A percentile compares a stretch with the other conserved stretches of the same genome.
Evolutionary conservation across 2,888 invertebrate species (phyloP).

Genomic region (Lottia gigantea): DNA sequence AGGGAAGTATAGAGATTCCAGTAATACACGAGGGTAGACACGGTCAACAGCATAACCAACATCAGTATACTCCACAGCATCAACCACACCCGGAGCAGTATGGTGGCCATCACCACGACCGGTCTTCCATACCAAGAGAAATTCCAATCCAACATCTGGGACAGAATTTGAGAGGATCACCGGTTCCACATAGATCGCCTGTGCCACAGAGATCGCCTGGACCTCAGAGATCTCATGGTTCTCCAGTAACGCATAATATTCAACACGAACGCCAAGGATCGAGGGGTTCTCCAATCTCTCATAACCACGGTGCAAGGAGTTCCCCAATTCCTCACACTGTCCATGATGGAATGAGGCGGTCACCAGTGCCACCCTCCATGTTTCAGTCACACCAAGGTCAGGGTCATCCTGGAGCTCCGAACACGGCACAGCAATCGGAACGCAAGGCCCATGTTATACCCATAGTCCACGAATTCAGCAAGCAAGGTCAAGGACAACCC

Average conservation of each 20-base stretch:
- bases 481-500: slow-evolving; percentile 1
- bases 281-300: not conserved
- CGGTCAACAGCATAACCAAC: not conserved
- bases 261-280: slow-evolving; percentile 1
- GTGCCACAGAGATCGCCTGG: not conserved
- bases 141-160: slow-evolving; percentile 27
- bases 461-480: not conserved
- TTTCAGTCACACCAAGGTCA: not conserved
- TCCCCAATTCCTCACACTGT: slow-evolving; percentile 8
- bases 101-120: not conserved
- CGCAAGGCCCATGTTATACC: slow-evolving; percentile 19
- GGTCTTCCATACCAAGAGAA: slow-evolving; percentile 16
- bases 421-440: slow-evolving; percentile 13
- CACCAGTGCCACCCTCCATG: slow-evolving; percentile 18
- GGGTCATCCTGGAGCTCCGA: slow-evolving; percentile 26
- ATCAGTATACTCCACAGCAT: slow-evolving; percentile 10
- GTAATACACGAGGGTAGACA: slow-evolving; percentile 21
- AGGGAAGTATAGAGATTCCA: slow-evolving; percentile 29
- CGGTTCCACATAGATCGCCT: not conserved
- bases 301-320: not conserved
- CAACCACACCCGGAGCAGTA: slow-evolving; percentile 4
- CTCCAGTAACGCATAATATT: not conserved
- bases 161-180: not conserved
- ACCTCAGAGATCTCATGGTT: not conserved
- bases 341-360: slow-evolving; percentile 15